phyloP scores from a whole-genome alignment of 2,888 invertebrate species.

The Melinaea menophilus region DNA sequence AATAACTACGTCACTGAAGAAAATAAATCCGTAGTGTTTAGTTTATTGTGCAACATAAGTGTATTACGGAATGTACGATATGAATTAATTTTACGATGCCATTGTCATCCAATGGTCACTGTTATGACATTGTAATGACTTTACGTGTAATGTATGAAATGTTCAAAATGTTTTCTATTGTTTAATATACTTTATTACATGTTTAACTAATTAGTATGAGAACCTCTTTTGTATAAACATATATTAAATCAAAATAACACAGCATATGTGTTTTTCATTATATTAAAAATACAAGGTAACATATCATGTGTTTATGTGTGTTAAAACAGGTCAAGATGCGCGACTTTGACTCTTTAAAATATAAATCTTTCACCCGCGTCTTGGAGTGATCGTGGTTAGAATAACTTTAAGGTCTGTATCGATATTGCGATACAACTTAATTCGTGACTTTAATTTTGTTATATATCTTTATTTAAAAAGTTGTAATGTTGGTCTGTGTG shows the following conservation, averaged over 20 bases:
- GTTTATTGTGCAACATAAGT: too few species aligned
- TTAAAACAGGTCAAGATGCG: background rate
- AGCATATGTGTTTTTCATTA: too few species aligned
- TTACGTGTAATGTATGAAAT: conserved; percentile 16
- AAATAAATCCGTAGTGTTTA: background rate
- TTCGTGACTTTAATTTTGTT: background rate
- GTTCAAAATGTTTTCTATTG: conserved; percentile 17
- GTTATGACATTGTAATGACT: conserved; percentile 22
- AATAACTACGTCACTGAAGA: background rate
- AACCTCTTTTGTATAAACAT: too few species aligned
- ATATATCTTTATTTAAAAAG: too few species aligned
- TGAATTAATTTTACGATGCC: conserved; percentile 41
- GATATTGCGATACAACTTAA: conserved; percentile 25
- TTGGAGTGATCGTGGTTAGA: conserved; percentile 35
- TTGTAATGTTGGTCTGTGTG: too few species aligned
- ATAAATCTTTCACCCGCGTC: conserved; percentile 19
- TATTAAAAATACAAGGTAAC: too few species aligned
- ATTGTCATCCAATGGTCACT: conserved; percentile 38
- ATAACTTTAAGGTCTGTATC: conserved; percentile 31
- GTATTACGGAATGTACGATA: conserved; percentile 25
- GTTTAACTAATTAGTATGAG: background rate
- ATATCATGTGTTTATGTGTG: too few species aligned
- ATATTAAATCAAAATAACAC: too few species aligned
- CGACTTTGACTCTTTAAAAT: conserved; percentile 28
- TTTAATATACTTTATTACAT: background rate